Conservation (phyloP, 2,113 vertebrate genomes). For the Panurus biarmicus region DNA sequence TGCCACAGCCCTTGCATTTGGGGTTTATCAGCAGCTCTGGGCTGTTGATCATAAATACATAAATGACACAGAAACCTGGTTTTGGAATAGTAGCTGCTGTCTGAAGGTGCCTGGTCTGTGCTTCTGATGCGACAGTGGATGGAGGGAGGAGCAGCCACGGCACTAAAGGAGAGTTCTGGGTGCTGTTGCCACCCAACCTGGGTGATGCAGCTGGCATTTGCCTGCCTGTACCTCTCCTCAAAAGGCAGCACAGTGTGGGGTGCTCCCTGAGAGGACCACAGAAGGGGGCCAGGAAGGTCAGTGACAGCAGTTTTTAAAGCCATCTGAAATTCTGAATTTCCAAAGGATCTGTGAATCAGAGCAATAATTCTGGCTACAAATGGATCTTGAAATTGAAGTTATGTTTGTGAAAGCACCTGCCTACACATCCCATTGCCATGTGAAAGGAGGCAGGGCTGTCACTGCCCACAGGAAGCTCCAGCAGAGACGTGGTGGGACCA, state of each 20-base stretch:
- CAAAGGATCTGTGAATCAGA: not conserved
- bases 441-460: not conserved
- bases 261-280: rapidly evolving
- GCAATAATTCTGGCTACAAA: not conserved
- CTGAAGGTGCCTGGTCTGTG: not conserved
- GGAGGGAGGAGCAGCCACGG: not conserved
- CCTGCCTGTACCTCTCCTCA: not conserved
- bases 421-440: not conserved
- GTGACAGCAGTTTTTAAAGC: not conserved
- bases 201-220: not conserved
- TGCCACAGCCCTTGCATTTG: not conserved
- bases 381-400: not conserved
- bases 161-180: not conserved
- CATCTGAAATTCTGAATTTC: not conserved
- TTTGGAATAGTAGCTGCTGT: not conserved
- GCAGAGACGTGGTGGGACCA: rapidly evolving
- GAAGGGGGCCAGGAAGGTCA: not conserved
- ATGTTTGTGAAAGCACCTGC: not conserved
- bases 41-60: not conserved
- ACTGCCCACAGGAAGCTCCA: not conserved
- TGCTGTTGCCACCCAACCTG: not conserved
- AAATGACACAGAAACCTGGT: not conserved
- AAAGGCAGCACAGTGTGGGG: not conserved
- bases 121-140: not conserved
- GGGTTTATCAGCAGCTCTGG: slow-evolving; percentile 31